These are phyloP conservation scores for Hesperia comma DNA, from an alignment of 2,888 invertebrate species.

Conservation along the genomic window DNA sequence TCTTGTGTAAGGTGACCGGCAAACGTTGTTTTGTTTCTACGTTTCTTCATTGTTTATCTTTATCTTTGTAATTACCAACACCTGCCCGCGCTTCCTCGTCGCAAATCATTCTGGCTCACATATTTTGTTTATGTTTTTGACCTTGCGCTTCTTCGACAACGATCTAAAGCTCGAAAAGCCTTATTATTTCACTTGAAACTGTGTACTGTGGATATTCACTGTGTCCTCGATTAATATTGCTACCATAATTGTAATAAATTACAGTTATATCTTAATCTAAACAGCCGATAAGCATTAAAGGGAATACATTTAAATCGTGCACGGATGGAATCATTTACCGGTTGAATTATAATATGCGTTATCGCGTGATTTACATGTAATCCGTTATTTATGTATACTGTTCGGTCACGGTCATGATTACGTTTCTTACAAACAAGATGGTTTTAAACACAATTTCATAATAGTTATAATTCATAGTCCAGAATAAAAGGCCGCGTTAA, in stretches of 20 bases:
- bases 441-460: conserved; percentile 3
- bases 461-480: not conserved
- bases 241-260: not conserved
- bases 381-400: conserved; percentile 20
- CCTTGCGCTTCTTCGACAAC: conserved; percentile 43
- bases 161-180: conserved; percentile 28
- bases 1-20: conserved; percentile 50
- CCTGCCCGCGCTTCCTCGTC: conserved; percentile 60
- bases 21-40: conserved; percentile 54
- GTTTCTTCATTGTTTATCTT: conserved; percentile 51
- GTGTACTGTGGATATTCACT: not conserved
- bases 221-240: not conserved
- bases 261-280: conserved; percentile 1
- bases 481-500: not conserved
- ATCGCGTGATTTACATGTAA: conserved; percentile 19
- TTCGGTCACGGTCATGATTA: conserved; percentile 23
- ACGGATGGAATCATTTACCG: conserved; percentile 9
- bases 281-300: conserved; percentile 8
- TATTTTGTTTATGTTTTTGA: conserved; percentile 38
- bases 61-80: conserved; percentile 65
- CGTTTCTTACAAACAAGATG: conserved; percentile 1
- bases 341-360: conserved; percentile 10
- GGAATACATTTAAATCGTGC: not conserved
- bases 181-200: conserved; percentile 4
- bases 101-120: conserved; percentile 44